phyloP scores from a whole-genome alignment of 1,140 invertebrate species.

The Asobara japonica region DNA sequence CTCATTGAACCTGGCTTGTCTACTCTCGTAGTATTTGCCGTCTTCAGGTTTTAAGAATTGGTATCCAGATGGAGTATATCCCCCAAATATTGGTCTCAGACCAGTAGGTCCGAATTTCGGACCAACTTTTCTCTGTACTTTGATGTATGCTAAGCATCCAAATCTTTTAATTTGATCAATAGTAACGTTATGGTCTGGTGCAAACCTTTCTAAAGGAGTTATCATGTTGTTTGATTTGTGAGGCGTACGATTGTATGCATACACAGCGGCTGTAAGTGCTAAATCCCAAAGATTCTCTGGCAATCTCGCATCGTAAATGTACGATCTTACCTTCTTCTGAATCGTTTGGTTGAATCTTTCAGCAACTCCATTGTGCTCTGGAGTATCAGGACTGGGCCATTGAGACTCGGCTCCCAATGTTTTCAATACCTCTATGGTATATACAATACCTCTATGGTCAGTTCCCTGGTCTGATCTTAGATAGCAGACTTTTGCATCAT shows the following conservation, averaged over 20 bases:
- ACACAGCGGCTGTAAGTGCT: background rate
- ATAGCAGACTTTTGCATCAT: constrained; percentile 33
- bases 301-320: background rate
- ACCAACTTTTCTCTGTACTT: constrained; percentile 18
- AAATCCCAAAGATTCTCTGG: constrained; percentile 1
- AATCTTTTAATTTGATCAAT: constrained; percentile 18
- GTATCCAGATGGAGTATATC: constrained; percentile 17
- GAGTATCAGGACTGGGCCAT: background rate
- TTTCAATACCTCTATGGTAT: background rate
- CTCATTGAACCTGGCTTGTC: constrained; percentile 19
- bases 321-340: constrained; percentile 4
- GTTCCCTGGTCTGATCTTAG: constrained; percentile 18
- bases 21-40: constrained; percentile 29
- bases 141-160: constrained; percentile 24
- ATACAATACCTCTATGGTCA: background rate
- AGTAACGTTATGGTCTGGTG: background rate
- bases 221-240: background rate
- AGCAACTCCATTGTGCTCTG: background rate
- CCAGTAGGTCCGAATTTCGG: constrained; percentile 3
- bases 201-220: constrained; percentile 3
- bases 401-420: background rate
- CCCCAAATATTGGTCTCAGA: background rate
- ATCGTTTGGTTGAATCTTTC: constrained; percentile 5
- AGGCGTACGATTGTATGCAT: constrained; percentile 9
- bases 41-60: constrained; percentile 18